Conservation (phyloP, 2,797 vertebrate species). For the Fistularia commersonii region DNA sequence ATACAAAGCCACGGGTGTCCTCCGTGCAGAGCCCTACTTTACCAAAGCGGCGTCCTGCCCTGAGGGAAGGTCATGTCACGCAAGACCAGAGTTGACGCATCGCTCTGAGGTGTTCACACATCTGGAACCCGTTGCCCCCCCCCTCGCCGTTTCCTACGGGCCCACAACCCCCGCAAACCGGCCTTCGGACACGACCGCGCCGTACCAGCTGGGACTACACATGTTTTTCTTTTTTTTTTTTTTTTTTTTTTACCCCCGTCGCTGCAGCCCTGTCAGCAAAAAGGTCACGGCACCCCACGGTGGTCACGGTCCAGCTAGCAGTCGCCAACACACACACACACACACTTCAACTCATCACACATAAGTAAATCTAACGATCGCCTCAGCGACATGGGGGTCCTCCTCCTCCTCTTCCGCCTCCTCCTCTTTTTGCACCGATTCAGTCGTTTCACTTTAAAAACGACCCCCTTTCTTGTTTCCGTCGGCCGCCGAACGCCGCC, state of each 20-base stretch:
- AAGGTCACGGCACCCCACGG: constrained; percentile 63
- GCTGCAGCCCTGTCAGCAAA: constrained; percentile 65
- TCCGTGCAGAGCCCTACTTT: constrained; percentile 27
- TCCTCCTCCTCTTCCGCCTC: no score
- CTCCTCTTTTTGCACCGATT: no score
- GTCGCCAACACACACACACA: constrained; percentile 9
- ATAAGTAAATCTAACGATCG: constrained; percentile 4
- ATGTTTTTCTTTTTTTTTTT: constrained; percentile 50
- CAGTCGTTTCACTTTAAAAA: no score
- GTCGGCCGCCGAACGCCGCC: constrained; percentile 47
- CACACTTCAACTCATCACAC: constrained; percentile 10
- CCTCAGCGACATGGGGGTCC: no score
- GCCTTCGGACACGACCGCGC: constrained; percentile 63
- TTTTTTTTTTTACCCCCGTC: no score
- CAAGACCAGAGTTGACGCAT: constrained; percentile 62
- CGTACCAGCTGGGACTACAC: constrained; percentile 64
- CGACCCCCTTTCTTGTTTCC: constrained; percentile 12
- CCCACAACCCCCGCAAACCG: constrained; percentile 60
- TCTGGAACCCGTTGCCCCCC: constrained; percentile 60
- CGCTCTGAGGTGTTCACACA: constrained; percentile 65
- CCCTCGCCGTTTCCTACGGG: constrained; percentile 60
- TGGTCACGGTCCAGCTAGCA: constrained; percentile 36
- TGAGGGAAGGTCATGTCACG: constrained; percentile 70
- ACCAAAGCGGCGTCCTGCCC: constrained; percentile 59
- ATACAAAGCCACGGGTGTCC: constrained; percentile 30